Conservation (phyloP, 2,113 vertebrate species). For the Menidia beryllina region DNA sequence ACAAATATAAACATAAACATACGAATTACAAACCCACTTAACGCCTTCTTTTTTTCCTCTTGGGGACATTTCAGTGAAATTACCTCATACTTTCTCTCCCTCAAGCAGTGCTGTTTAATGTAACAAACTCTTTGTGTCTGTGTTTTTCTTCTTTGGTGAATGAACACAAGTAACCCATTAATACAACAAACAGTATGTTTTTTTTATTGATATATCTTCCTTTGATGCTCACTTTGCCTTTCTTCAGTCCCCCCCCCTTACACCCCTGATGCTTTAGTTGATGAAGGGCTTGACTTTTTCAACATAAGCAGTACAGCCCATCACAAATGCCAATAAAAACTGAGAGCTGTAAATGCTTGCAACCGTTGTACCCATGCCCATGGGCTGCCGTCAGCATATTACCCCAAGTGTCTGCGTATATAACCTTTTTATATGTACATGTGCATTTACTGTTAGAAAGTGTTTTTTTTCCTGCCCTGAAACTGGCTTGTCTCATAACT, state of each 20-base stretch:
- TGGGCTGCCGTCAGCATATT: constrained; percentile 54
- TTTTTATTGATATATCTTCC: constrained; percentile 25
- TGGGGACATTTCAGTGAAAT: constrained; percentile 50
- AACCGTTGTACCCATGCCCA: constrained; percentile 40
- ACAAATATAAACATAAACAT: constrained; percentile 41
- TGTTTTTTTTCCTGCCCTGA: neutral
- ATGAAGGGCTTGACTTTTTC: constrained; percentile 50
- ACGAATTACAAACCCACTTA: constrained; percentile 44
- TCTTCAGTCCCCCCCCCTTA: neutral
- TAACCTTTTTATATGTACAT: neutral
- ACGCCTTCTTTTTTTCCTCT: constrained; percentile 30
- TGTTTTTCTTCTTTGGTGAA: constrained; percentile 18
- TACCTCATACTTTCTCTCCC: constrained; percentile 18
- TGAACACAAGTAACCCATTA: neutral
- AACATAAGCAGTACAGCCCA: constrained; percentile 41
- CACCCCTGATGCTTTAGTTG: constrained; percentile 33
- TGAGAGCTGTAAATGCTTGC: constrained; percentile 32
- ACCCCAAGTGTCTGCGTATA: constrained; percentile 19
- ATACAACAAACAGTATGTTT: neutral
- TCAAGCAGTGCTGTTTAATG: constrained; percentile 19
- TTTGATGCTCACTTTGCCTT: constrained; percentile 16
- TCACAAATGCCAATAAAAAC: constrained; percentile 54
- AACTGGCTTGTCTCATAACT: constrained; percentile 15
- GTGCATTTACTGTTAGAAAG: neutral
- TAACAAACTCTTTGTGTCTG: constrained; percentile 25